Percentiles rank a stretch among this genome's conserved stretches.
Evolutionary conservation across 2,888 invertebrate species (phyloP).

Genomic region (Mongoloraphidia duomilia): DNA sequence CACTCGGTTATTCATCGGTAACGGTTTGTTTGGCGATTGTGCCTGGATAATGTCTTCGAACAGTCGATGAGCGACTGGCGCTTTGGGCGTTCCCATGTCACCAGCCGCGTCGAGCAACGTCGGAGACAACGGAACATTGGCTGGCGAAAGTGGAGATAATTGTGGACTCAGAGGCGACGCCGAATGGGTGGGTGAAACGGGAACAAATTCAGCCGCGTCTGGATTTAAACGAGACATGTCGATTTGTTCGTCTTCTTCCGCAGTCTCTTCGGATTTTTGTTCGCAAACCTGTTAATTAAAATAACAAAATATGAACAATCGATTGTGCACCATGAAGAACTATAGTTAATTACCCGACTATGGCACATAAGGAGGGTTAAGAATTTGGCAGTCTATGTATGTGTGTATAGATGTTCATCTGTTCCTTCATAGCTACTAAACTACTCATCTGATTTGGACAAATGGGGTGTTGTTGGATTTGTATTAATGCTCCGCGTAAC

Average conservation of each 20-base stretch:
- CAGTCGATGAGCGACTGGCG: slow-evolving; percentile 7
- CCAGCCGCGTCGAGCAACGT: not conserved
- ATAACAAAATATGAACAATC: too few relatives aligned
- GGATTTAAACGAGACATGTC: slow-evolving; percentile 68
- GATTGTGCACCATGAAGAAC: too few relatives aligned
- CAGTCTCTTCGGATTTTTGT: slow-evolving; percentile 1
- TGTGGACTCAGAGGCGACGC: slow-evolving; percentile 26
- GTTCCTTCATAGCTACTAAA: too few relatives aligned
- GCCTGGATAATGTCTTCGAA: slow-evolving; percentile 34
- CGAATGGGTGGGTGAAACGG: slow-evolving; percentile 42
- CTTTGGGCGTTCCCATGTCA: not conserved
- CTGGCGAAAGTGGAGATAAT: slow-evolving; percentile 3
- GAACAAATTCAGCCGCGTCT: slow-evolving; percentile 74
- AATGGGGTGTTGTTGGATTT: too few relatives aligned
- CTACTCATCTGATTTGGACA: too few relatives aligned
- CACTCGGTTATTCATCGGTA: slow-evolving; percentile 40
- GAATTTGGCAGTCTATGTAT: too few relatives aligned
- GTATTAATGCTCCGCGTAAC: too few relatives aligned
- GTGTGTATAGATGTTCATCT: too few relatives aligned
- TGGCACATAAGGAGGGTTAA: too few relatives aligned
- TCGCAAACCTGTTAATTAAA: slow-evolving; percentile 5
- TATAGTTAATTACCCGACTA: too few relatives aligned
- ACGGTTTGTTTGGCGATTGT: slow-evolving; percentile 58
- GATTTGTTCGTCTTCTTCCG: slow-evolving; percentile 34
- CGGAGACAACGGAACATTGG: slow-evolving; percentile 20